These are phyloP conservation scores for Plagodis pulveraria DNA, from an alignment of 2,888 invertebrate species.

Conservation along the genomic window DNA sequence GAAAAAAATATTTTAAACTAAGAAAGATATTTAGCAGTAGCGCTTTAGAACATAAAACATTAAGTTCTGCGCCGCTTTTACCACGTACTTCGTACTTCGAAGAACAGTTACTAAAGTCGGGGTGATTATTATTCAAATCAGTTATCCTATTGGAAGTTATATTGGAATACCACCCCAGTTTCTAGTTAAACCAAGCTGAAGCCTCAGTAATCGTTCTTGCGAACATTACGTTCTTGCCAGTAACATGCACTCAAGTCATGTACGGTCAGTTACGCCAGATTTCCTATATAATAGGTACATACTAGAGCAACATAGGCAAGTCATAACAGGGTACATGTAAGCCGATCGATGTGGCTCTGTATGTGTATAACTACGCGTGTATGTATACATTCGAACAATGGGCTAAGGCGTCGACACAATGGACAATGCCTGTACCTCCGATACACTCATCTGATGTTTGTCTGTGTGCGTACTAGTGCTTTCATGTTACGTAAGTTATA, in stretches of 20 bases:
- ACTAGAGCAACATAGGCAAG: conserved; percentile 54
- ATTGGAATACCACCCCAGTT: too few relatives aligned
- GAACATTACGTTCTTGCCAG: not conserved
- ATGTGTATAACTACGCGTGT: conserved; percentile 42
- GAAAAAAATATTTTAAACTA: too few relatives aligned
- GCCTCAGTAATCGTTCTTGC: too few relatives aligned
- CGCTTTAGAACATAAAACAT: too few relatives aligned
- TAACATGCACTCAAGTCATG: conserved; percentile 3
- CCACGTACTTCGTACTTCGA: too few relatives aligned
- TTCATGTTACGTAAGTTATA: conserved; percentile 63
- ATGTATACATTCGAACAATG: conserved; percentile 74
- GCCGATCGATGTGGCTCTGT: conserved; percentile 61
- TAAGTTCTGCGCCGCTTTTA: too few relatives aligned
- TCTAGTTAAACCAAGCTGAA: too few relatives aligned
- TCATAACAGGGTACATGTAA: conserved; percentile 65
- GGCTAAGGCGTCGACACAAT: conserved; percentile 76
- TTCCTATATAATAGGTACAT: conserved; percentile 37
- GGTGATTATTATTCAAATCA: too few relatives aligned
- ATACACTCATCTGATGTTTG: conserved; percentile 72
- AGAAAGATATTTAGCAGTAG: too few relatives aligned
- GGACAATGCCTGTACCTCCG: conserved; percentile 77
- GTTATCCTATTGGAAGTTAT: too few relatives aligned
- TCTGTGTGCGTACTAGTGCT: conserved; percentile 63
- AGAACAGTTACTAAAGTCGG: too few relatives aligned
- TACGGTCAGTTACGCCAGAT: conserved; percentile 21